phyloP scores from a whole-genome alignment of 1,140 invertebrate species.

The Drosophila tsacasi region DNA sequence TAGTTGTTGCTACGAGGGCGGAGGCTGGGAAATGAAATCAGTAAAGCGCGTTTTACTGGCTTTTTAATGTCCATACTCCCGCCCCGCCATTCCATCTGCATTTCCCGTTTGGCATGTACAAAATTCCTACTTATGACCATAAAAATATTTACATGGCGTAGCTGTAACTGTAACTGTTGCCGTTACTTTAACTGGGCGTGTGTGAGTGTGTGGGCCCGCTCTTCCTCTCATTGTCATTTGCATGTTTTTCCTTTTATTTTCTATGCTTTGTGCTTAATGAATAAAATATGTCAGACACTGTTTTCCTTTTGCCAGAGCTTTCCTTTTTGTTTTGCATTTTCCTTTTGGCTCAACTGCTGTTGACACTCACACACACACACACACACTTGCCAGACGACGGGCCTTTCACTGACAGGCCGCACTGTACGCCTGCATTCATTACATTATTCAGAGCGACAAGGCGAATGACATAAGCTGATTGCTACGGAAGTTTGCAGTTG shows the following conservation, averaged over 20 bases:
- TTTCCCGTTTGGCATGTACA: conserved; percentile 58
- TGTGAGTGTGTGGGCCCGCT: conserved; percentile 12
- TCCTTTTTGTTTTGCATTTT: conserved; percentile 23
- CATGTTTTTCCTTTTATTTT: conserved; percentile 75
- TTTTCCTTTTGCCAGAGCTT: conserved; percentile 33
- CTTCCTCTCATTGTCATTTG: conserved; percentile 69
- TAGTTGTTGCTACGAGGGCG: conserved; percentile 4
- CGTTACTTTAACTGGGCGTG: background rate
- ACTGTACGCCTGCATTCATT: conserved; percentile 59
- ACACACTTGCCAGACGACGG: conserved; percentile 32
- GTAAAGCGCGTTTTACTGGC: conserved; percentile 79
- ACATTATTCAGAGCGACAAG: conserved; percentile 59
- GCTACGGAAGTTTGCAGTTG: conserved; percentile 25
- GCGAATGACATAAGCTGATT: conserved; percentile 40
- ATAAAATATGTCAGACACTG: conserved; percentile 80
- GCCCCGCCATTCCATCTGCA: conserved; percentile 42
- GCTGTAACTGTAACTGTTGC: conserved; percentile 24
- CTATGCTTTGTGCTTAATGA: conserved; percentile 73
- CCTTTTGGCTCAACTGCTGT: conserved; percentile 39
- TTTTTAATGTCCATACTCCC: conserved; percentile 72
- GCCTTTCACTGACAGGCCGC: conserved; percentile 37
- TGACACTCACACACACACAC: conserved; percentile 59
- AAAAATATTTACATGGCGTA: conserved; percentile 79
- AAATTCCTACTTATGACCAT: conserved; percentile 83
- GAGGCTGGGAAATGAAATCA: conserved; percentile 71